A percentile compares a stretch with the other conserved stretches of the same genome.
Conservation (phyloP, 2,797 vertebrate species). For the Setipinna tenuifilis region DNA sequence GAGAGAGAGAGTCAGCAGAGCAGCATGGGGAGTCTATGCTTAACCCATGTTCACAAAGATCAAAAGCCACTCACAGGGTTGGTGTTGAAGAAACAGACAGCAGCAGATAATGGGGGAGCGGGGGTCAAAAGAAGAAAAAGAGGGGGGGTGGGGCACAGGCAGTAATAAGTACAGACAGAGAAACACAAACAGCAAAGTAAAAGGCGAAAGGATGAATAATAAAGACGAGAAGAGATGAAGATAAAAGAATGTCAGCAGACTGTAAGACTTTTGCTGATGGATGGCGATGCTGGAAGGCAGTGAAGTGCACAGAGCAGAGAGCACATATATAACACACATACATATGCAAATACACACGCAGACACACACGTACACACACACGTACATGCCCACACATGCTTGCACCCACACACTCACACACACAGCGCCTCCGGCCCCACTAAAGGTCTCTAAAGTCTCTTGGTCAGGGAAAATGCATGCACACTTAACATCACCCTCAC, state of each 20-base stretch:
- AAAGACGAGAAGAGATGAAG: slow-evolving; percentile 32
- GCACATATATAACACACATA: not conserved
- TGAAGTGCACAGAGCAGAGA: slow-evolving; percentile 3
- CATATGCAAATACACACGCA: slow-evolving; percentile 33
- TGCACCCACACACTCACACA: not conserved
- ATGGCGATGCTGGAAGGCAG: slow-evolving; percentile 7
- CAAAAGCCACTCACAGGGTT: slow-evolving; percentile 54
- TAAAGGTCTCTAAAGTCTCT: not conserved
- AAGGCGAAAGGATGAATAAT: slow-evolving; percentile 10
- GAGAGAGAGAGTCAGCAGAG: not conserved
- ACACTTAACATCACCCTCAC: no score
- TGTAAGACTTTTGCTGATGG: slow-evolving; percentile 60
- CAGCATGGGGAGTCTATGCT: not conserved
- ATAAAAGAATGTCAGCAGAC: slow-evolving; percentile 61
- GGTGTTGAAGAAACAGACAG: slow-evolving; percentile 15
- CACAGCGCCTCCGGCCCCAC: not conserved
- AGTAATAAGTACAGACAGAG: slow-evolving; percentile 45
- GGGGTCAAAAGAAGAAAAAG: slow-evolving; percentile 34
- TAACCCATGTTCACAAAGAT: slow-evolving; percentile 32
- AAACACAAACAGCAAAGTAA: slow-evolving; percentile 19
- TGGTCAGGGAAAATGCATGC: not conserved
- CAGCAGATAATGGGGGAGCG: not conserved
- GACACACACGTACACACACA: slow-evolving; percentile 30
- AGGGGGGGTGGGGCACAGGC: slow-evolving; percentile 42
- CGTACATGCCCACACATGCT: slow-evolving; percentile 12